Conservation (phyloP, 1,140 invertebrate genomes). For the Adelges cooleyi region DNA sequence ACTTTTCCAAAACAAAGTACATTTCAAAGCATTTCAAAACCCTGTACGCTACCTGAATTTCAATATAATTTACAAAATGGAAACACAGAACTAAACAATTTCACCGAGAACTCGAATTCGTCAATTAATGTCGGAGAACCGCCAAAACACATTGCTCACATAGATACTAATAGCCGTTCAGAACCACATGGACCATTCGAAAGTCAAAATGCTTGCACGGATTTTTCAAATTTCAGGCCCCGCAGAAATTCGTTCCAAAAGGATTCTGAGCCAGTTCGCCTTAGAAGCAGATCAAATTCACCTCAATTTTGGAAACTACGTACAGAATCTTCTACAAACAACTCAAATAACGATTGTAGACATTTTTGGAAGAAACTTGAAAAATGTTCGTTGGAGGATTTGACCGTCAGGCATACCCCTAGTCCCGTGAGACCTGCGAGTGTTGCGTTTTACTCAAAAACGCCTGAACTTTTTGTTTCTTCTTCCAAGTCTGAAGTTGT, state of each 20-base stretch:
- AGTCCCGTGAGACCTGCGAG: slow-evolving; percentile 14
- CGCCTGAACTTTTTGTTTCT: background rate
- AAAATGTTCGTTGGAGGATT: slow-evolving; percentile 17
- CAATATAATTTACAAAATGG: too few species aligned
- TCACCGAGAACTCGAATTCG: too few species aligned
- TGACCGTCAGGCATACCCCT: background rate
- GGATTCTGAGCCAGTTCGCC: background rate
- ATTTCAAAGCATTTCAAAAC: background rate
- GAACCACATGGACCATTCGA: background rate
- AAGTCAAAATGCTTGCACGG: background rate
- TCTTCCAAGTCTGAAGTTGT: background rate
- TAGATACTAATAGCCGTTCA: background rate
- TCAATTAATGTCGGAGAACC: background rate
- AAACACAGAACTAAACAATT: background rate
- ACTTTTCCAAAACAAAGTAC: background rate
- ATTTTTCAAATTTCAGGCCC: slow-evolving; percentile 10
- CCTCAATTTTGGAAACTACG: slow-evolving; percentile 8
- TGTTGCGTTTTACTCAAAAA: slow-evolving; percentile 15
- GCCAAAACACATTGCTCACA: background rate
- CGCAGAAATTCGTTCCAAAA: slow-evolving; percentile 5
- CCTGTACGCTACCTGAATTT: background rate
- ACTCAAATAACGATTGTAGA: background rate
- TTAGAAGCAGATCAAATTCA: slow-evolving; percentile 9
- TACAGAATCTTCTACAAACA: background rate
- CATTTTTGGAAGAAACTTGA: slow-evolving; percentile 16